Base-by-base conservation (phyloP, 2,113 vertebrate genomes). In the Pheucticus melanocephalus region DNA sequence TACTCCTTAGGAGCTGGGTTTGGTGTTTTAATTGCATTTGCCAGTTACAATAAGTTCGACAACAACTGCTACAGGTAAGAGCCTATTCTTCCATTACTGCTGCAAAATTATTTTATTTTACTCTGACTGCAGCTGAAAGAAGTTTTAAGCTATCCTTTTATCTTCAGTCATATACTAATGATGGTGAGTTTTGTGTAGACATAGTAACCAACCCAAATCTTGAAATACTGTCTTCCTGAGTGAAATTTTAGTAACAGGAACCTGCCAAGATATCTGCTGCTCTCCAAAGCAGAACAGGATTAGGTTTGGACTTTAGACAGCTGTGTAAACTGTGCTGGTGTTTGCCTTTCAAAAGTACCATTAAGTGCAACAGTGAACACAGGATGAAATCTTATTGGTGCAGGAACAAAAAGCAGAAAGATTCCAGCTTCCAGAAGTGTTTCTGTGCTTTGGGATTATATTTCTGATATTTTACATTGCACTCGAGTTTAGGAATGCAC, bases 31-130 rank as follows among this genome's bases (percentile, higher is more conserved):
- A 99, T 99, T 93, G 99, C 99, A 15, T 99, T 99, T 98, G 99
- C 99, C 94, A 99, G 99, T 97, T 99, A 99, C 96, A 99, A 99
- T 96, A 99, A 99, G 96, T 99, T 99, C 95, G 98, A 99, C 98
- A 99, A 99, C 98, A 99, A 99, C 95, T 99, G 99, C 93, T 99
- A 99, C 98, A 99, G 99, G 99, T 99, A 98, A 97, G 98, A 89
- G 16, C 20, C 47, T 44, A 19, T 85, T 89, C 33, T 54, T 86
- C 76, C 54, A 17, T 71, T 86, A 35, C 33, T 76, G 66, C 40
- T 93, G 75, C 63, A 63, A 31, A 80, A 54, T 22, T 5, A 15
- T 28, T 12, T 33, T 59, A 6, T 76, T 84, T 87, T 69, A 71
- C 12, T 71, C 9, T 48, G 69, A 61, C 20, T 78, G 72, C 51